These are phyloP conservation scores for Orussus abietinus DNA, from an alignment of 1,140 invertebrate genomes.

Conservation along the genomic window DNA sequence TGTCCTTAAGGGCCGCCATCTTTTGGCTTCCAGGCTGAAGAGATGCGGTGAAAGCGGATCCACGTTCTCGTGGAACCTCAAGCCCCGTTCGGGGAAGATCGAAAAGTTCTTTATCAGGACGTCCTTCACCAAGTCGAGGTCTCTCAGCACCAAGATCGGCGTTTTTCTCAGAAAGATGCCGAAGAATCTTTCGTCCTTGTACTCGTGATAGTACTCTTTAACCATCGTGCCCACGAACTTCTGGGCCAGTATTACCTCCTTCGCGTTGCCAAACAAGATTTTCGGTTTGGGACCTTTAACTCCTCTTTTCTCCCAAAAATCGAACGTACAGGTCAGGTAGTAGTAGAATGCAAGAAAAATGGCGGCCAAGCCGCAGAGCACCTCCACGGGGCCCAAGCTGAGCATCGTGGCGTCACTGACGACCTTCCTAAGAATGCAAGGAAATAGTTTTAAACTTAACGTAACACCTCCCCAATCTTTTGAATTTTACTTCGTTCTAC, in stretches of 20 bases:
- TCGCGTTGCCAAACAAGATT: slow-evolving; percentile 14
- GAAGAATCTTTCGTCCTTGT: slow-evolving; percentile 37
- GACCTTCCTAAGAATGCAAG: too few relatives aligned
- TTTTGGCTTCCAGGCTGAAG: slow-evolving; percentile 24
- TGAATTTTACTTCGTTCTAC: slow-evolving; percentile 5
- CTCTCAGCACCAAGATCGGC: slow-evolving; percentile 43
- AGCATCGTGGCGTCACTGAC: background rate
- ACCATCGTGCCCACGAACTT: slow-evolving; percentile 14
- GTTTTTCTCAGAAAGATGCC: slow-evolving; percentile 46
- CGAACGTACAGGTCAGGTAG: slow-evolving; percentile 11
- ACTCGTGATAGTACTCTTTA: slow-evolving; percentile 25
- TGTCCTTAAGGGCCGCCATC: slow-evolving; percentile 50
- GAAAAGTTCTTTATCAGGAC: slow-evolving; percentile 44
- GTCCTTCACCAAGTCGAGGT: slow-evolving; percentile 43
- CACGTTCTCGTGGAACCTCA: slow-evolving; percentile 18
- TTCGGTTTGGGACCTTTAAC: slow-evolving; percentile 18
- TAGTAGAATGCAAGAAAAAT: slow-evolving; percentile 16
- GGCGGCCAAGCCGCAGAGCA: slow-evolving; percentile 10
- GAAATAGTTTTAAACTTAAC: too few relatives aligned
- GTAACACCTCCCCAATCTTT: too few relatives aligned
- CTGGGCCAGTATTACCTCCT: slow-evolving; percentile 20
- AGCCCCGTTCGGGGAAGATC: slow-evolving; percentile 35
- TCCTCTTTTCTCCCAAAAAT: slow-evolving; percentile 24
- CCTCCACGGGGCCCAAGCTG: slow-evolving; percentile 13
- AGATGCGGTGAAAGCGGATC: slow-evolving; percentile 21